phyloP scores from a whole-genome alignment of 2,797 vertebrate genomes.

The Lateolabrax maculatus region DNA sequence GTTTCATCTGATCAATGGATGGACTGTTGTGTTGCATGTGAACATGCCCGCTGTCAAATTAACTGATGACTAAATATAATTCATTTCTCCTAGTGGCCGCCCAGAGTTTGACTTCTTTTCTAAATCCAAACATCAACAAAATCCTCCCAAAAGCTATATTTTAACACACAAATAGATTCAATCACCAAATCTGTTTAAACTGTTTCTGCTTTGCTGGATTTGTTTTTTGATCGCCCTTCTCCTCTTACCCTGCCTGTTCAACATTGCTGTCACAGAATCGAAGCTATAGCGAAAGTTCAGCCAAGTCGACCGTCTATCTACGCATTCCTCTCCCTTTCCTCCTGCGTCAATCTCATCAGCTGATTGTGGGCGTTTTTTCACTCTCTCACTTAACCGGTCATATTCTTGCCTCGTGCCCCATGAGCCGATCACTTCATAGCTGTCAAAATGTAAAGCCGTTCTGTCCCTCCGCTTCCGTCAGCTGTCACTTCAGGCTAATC shows the following conservation, averaged over 20 bases:
- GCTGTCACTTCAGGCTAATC: too few species aligned
- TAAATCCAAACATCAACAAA: background rate
- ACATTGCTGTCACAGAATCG: background rate
- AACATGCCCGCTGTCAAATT: background rate
- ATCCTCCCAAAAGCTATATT: background rate
- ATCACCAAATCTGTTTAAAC: background rate
- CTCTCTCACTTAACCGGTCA: too few species aligned
- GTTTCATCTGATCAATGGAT: conserved; percentile 24
- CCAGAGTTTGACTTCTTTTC: background rate
- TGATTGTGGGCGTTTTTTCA: too few species aligned
- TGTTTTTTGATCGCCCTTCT: background rate
- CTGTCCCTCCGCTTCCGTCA: too few species aligned
- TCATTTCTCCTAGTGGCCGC: background rate
- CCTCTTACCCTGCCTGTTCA: background rate
- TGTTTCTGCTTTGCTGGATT: conserved; percentile 1
- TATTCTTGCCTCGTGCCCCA: too few species aligned
- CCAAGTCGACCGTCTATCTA: too few species aligned
- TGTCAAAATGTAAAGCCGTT: too few species aligned
- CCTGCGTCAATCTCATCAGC: too few species aligned
- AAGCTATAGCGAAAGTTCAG: too few species aligned
- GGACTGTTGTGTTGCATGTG: conserved; percentile 1
- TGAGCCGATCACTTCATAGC: too few species aligned
- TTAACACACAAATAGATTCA: conserved; percentile 2
- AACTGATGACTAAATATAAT: background rate
- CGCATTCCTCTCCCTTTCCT: too few species aligned